Percentiles rank a stretch among this genome's conserved stretches.
Conservation (phyloP, 2,113 vertebrate genomes). For the Oncorhynchus tshawytscha region DNA sequence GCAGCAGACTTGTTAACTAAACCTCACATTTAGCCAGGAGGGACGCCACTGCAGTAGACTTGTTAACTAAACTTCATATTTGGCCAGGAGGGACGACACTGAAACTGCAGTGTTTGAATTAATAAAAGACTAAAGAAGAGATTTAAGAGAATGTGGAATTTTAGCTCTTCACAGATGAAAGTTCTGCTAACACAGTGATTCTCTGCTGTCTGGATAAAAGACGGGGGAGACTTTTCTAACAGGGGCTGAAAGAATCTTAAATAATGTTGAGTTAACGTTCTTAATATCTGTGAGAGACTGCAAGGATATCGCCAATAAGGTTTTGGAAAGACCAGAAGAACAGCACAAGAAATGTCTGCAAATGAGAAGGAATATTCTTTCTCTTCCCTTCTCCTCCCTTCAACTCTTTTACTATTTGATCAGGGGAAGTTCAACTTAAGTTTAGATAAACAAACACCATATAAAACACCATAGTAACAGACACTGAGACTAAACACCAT, state of each 20-base stretch:
- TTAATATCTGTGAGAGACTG: slow-evolving; percentile 27
- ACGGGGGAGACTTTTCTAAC: slow-evolving; percentile 37
- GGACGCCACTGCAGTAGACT: slow-evolving; percentile 49
- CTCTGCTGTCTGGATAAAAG: slow-evolving; percentile 35
- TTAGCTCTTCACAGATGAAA: slow-evolving; percentile 63
- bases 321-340: neutral
- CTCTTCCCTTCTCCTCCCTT: no score
- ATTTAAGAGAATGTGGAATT: slow-evolving; percentile 72
- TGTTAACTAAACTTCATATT: neutral
- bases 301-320: slow-evolving; percentile 24
- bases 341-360: no score
- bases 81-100: slow-evolving; percentile 8
- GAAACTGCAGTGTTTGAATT: slow-evolving; percentile 61
- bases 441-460: no score
- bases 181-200: slow-evolving; percentile 56
- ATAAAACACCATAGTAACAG: no score
- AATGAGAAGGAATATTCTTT: no score
- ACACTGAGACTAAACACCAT: no score
- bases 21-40: neutral
- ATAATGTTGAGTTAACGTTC: slow-evolving; percentile 41
- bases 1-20: slow-evolving; percentile 46
- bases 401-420: no score
- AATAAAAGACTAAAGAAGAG: slow-evolving; percentile 59
- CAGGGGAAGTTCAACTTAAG: no score
- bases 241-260: slow-evolving; percentile 34